Evolutionary conservation across 2,113 vertebrate species (phyloP), one percentile per base, ranked within the genome.

Genomic region (Rhynchomys soricoides): DNA sequence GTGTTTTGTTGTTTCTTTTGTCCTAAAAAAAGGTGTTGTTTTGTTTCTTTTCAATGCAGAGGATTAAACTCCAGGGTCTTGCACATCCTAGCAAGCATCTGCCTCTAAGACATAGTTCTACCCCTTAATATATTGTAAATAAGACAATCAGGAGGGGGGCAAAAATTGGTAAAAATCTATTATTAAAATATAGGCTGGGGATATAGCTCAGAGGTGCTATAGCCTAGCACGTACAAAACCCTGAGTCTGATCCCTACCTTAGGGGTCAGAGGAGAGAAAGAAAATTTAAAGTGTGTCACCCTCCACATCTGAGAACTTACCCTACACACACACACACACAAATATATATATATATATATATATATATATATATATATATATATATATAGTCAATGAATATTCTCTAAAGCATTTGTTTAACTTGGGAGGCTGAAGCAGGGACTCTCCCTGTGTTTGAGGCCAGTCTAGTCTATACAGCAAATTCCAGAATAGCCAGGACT

Each of bases 281-380:
- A 68, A 86, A 52, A 19, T 68, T 90, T 93, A 6, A 95, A 95
- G 83, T 55, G 62, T 16, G 2, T 86, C 34, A 75, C 37, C 68
- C 86, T 79, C n/a, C 17, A 86, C 43, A 59, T 86, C 83, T 78
- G 62, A 96, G 91, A 93, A 91, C 91, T 89, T 88, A 92, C 11
- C 22, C 74, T n/a, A n/a, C n/a, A n/a, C n/a, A n/a, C n/a, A n/a
- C n/a, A n/a, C n/a, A n/a, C n/a, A n/a, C n/a, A n/a, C n/a, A n/a
- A n/a, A n/a, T n/a, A n/a, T n/a, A n/a, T n/a, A n/a, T n/a, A n/a
- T n/a, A n/a, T n/a, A n/a, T n/a, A n/a, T n/a, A n/a, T n/a, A n/a
- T n/a, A n/a, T n/a, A n/a, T n/a, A n/a, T n/a, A n/a, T n/a, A n/a
- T n/a, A n/a, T n/a, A n/a, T n/a, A n/a, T n/a, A n/a, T n/a, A n/a